Evolutionary conservation across 1,140 invertebrate species (phyloP).

Genomic region (Pygmarrhopalites habei): DNA sequence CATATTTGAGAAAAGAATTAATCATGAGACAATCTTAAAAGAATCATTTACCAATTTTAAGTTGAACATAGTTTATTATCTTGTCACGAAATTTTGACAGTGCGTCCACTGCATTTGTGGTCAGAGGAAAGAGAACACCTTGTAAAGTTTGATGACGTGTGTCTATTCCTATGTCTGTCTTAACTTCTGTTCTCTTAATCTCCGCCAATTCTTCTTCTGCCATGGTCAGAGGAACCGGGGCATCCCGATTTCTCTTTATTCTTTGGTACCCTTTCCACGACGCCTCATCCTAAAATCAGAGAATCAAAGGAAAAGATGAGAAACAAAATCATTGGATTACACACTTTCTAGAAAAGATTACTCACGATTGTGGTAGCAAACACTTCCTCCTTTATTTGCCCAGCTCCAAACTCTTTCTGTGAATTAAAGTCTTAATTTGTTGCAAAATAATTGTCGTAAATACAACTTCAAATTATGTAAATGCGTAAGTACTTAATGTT

Average conservation of each 20-base stretch:
- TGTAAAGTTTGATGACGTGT: conserved; percentile 83
- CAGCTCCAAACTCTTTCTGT: conserved; percentile 89
- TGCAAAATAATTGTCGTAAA: too few relatives aligned
- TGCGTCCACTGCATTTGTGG: conserved; percentile 66
- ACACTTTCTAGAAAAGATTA: conserved; percentile 6
- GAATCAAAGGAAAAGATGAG: conserved; percentile 27
- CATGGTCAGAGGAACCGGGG: conserved; percentile 78
- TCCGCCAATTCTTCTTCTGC: conserved; percentile 82
- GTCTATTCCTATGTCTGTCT: conserved; percentile 71
- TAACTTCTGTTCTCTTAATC: conserved; percentile 61
- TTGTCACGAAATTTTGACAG: conserved; percentile 52
- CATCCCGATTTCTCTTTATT: conserved; percentile 64
- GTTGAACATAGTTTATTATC: conserved; percentile 56
- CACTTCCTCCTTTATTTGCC: conserved; percentile 82
- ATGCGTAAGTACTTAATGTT: too few relatives aligned
- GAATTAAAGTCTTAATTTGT: too few relatives aligned
- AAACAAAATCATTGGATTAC: too few relatives aligned
- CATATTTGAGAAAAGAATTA: too few relatives aligned
- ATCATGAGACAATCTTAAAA: too few relatives aligned
- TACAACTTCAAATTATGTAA: too few relatives aligned
- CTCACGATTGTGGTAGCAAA: conserved; percentile 70
- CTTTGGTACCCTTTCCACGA: conserved; percentile 71
- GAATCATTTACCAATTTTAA: conserved; percentile 49
- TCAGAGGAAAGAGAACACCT: conserved; percentile 88
- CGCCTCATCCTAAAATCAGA: conserved; percentile 61